Conservation (phyloP, 2,113 vertebrate genomes). For the Circaetus gallicus region DNA sequence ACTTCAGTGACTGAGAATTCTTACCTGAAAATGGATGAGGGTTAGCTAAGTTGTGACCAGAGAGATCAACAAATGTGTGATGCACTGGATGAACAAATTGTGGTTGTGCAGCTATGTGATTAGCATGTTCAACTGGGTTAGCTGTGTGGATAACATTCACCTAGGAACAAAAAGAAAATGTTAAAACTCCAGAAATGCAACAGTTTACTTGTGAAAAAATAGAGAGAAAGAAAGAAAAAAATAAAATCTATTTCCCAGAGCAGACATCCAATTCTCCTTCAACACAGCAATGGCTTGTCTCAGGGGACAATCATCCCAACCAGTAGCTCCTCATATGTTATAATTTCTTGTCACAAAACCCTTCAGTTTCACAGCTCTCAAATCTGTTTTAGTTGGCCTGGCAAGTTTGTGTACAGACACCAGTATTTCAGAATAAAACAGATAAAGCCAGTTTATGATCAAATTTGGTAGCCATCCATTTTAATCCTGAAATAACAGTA, state of each 20-base stretch:
- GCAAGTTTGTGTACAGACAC: background rate
- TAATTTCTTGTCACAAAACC: background rate
- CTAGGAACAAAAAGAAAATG: slow-evolving; percentile 53
- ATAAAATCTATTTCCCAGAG: background rate
- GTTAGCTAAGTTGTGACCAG: slow-evolving; percentile 92
- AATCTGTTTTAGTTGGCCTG: background rate
- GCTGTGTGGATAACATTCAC: slow-evolving; percentile 96
- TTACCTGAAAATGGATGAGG: slow-evolving; percentile 92
- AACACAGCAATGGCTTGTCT: background rate
- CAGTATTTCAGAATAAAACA: background rate
- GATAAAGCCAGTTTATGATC: background rate
- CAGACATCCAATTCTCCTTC: background rate
- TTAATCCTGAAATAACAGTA: background rate
- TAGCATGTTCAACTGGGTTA: slow-evolving; percentile 85
- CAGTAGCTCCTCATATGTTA: background rate
- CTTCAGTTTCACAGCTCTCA: background rate
- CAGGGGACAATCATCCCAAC: background rate
- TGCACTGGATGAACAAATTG: slow-evolving; percentile 93
- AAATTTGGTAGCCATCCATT: background rate
- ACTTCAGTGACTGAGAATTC: background rate
- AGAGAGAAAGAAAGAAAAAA: background rate
- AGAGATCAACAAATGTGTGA: slow-evolving; percentile 90
- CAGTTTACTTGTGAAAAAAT: background rate
- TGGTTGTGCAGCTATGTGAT: slow-evolving; percentile 88
- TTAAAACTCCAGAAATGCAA: background rate